Evolutionary conservation across 2,113 vertebrate genomes (phyloP).

Genomic region (Blennius ocellaris): DNA sequence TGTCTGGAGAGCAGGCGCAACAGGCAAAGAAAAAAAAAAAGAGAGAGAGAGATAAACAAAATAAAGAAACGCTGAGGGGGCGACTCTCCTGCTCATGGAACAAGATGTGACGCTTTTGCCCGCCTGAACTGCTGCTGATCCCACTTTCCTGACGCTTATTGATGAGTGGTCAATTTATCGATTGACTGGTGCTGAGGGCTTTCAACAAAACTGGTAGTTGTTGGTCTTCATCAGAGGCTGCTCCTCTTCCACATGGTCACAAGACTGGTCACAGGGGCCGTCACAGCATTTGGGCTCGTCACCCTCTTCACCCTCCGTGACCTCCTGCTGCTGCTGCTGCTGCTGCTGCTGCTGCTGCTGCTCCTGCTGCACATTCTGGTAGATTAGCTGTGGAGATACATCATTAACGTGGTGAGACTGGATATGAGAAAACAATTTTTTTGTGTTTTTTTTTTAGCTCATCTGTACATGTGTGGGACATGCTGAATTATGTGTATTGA

Average conservation of each 20-base stretch:
- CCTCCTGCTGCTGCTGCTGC: conserved; percentile 17
- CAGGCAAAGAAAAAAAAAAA: conserved; percentile 50
- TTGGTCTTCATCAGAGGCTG: conserved; percentile 92
- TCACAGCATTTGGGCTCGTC: conserved; percentile 82
- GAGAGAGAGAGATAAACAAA: conserved; percentile 36
- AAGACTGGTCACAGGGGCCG: conserved; percentile 88
- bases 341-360: conserved; percentile 10
- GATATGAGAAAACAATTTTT: no score
- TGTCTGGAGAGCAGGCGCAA: conserved; percentile 43
- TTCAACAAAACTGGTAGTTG: conserved; percentile 96
- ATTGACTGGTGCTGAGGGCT: background rate
- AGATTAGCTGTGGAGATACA: conserved; percentile 63
- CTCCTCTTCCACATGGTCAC: conserved; percentile 85
- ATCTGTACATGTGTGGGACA: no score
- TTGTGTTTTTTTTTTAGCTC: no score
- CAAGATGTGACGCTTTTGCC: conserved; percentile 4
- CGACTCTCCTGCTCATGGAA: conserved; percentile 21
- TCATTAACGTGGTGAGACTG: conserved; percentile 9
- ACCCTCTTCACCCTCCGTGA: conserved; percentile 67
- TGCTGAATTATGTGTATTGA: no score
- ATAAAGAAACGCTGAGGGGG: conserved; percentile 53
- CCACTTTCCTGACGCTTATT: conserved; percentile 6
- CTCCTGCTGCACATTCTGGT: conserved; percentile 77
- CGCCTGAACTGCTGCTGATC: conserved; percentile 11
- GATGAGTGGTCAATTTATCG: conserved; percentile 10